Evolutionary conservation across 1,140 invertebrate genomes (phyloP), one percentile per base, ranked within the genome.

Genomic region (Drosophila carrolli): DNA sequence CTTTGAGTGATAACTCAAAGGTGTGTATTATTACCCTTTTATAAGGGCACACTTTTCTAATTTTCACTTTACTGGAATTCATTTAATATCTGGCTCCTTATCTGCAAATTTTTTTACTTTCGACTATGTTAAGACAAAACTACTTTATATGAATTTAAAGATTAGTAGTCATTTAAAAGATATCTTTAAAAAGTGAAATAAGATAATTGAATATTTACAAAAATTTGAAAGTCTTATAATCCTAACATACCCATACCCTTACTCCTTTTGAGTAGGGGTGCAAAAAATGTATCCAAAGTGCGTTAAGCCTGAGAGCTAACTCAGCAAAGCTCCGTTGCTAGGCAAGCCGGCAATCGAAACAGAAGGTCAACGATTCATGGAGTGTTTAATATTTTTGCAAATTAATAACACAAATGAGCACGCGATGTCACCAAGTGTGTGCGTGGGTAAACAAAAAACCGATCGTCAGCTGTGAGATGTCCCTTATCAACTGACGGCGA

Each of bases 361-460:
- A 47, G 14, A 44, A 50, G 43, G 65, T 74, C 62, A 86, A 54
- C 56, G 65, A 56, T 61, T 57, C 44, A 41, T 74, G 1, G 7
- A 72, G 44, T 54, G 51, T 23, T 55, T 38, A 56, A 47, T 56
- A 57, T 70, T 38, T 62, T 57, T 7, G 8, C 14, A 5, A 10
- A 53, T 43, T 32, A 32, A 7, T 32, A 32, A 32, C 29, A 32
- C 29, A 53, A 23, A 35, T 29, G n/a, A 14, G 23, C 65, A 68
- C 63, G 65, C n/a, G 60, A 46, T 41, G n/a, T 6, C 40, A 2
- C 10, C 50, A 60, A 55, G 55, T 51, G 41, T 43, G 47, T 44
- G 53, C 43, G 61, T 71, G 40, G 70, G 73, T 84, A 89, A 88
- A 89, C 80, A 83, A 81, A 86, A 71, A 82, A 56, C 35, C 50